Evolutionary conservation across 2,888 invertebrate genomes (phyloP), one percentile per base, ranked within the genome.

Genomic region (Apodemia duryi): DNA sequence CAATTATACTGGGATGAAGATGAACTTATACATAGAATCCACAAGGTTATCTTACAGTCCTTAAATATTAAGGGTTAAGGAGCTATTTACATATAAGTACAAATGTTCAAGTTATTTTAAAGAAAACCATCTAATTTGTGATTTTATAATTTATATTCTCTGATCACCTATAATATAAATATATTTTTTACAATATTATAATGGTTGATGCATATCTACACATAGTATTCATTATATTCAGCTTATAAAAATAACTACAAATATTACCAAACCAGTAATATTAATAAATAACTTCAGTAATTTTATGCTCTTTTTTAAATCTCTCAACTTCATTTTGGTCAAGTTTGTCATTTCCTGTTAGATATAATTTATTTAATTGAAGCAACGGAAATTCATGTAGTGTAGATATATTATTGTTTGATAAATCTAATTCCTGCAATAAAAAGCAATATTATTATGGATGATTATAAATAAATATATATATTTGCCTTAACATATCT

Each of bases 1-100:
- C 95, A 95, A 80, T 90, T 95, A 63, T 96, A 94, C 81, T 96
- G 96, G 95, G 95, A 95, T 73, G 84, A 81, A 70, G 86, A 91
- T 74, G 75, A 79, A 62, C 70, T 84, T 35, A 71, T 85, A 54
- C 81, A 82, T 73, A 71, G 79, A 64, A 80, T 84, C 62, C 73
- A 75, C 71, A 76, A 81, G 69, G 71, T 77, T 70, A 76, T 85
- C 63, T 81, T 64, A 80, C 74, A 60, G 57, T 13, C 32, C n/a
- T 60, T 60, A 60, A 35, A 13, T 35, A 60, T 60, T 35, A 60
- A 35, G 57, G n/a, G 35, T 10, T 57, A 32, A 29, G 32, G 29
- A 32, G 9, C 6, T 57, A 11, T 32, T 32, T 6, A 6, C 49
- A 51, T 46, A 46, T 13, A 46, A 46, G 46, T 57, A 57, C 21